These are phyloP conservation scores for Orthonevra nobilis DNA, from an alignment of 2,888 invertebrate species.

Conservation along the genomic window DNA sequence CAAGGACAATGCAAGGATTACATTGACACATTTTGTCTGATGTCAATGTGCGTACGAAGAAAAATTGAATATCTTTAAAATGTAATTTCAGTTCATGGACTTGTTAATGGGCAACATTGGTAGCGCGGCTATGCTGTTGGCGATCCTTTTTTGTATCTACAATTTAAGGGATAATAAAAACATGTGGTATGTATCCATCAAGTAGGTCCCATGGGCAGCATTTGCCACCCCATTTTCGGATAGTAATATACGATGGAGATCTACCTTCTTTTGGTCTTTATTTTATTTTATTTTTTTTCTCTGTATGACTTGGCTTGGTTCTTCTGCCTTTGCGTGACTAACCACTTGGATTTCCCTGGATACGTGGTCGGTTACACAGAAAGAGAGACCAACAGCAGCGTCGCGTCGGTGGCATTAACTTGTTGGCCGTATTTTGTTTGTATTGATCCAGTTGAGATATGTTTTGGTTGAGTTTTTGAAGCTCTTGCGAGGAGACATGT, in stretches of 20 bases:
- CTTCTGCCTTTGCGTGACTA: slow-evolving; percentile 33
- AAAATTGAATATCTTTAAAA: slow-evolving; percentile 65
- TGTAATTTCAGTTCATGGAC: slow-evolving; percentile 69
- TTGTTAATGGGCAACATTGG: slow-evolving; percentile 72
- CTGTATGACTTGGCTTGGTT: not conserved
- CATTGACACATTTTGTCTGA: slow-evolving; percentile 6
- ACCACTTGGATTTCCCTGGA: slow-evolving; percentile 67
- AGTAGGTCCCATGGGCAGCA: slow-evolving; percentile 79
- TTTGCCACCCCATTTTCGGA: slow-evolving; percentile 79
- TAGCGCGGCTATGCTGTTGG: slow-evolving; percentile 46
- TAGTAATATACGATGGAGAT: slow-evolving; percentile 71
- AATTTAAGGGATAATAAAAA: slow-evolving; percentile 76
- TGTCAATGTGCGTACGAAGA: slow-evolving; percentile 30
- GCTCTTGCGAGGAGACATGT: no score
- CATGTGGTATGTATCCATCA: slow-evolving; percentile 79
- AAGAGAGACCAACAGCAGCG: slow-evolving; percentile 31
- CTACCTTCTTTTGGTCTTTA: slow-evolving; percentile 32
- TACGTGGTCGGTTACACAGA: slow-evolving; percentile 45
- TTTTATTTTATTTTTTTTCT: not conserved
- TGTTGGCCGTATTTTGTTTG: slow-evolving; percentile 52
- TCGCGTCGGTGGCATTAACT: slow-evolving; percentile 35
- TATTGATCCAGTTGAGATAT: slow-evolving; percentile 29
- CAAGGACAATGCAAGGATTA: slow-evolving; percentile 35
- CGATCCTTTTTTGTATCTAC: slow-evolving; percentile 61
- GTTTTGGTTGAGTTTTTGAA: no score